Percentiles rank a stretch among this genome's conserved stretches.
Conservation (phyloP, 2,888 invertebrate species). For the Gibbula magus region DNA sequence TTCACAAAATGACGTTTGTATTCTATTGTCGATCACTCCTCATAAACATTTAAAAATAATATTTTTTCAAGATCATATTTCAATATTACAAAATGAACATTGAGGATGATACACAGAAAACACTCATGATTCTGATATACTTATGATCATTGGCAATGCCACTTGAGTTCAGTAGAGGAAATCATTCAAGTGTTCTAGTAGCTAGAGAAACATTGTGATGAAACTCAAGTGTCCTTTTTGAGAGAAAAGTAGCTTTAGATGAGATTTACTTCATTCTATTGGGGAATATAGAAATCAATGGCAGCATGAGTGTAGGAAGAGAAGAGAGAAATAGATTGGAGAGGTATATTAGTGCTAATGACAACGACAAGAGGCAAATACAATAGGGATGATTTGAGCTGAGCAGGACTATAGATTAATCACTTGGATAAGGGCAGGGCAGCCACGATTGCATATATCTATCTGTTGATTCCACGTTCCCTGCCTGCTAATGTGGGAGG, state of each 20-base stretch:
- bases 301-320: not conserved
- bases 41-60: too few relatives aligned
- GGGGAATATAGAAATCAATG: not conserved
- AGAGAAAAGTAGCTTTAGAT: not conserved
- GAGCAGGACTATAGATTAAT: not conserved
- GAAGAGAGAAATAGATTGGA: conserved; percentile 7
- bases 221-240: not conserved
- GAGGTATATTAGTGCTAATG: conserved; percentile 14
- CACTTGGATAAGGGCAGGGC: not conserved
- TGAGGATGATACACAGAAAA: too few relatives aligned
- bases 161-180: too few relatives aligned
- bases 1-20: too few relatives aligned
- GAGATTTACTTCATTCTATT: conserved; percentile 5
- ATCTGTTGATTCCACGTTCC: too few relatives aligned
- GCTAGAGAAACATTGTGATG: not conserved
- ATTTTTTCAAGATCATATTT: too few relatives aligned
- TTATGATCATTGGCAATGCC: too few relatives aligned
- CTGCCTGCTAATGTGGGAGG: not conserved
- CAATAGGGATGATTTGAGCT: conserved; percentile 12
- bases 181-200: too few relatives aligned
- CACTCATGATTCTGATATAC: too few relatives aligned
- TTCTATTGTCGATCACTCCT: too few relatives aligned
- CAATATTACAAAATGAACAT: too few relatives aligned
- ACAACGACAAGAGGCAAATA: not conserved
- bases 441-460: not conserved